Evolutionary conservation across 1,140 invertebrate genomes (phyloP), one percentile per base, ranked within the genome.

Genomic region (Orussus abietinus): DNA sequence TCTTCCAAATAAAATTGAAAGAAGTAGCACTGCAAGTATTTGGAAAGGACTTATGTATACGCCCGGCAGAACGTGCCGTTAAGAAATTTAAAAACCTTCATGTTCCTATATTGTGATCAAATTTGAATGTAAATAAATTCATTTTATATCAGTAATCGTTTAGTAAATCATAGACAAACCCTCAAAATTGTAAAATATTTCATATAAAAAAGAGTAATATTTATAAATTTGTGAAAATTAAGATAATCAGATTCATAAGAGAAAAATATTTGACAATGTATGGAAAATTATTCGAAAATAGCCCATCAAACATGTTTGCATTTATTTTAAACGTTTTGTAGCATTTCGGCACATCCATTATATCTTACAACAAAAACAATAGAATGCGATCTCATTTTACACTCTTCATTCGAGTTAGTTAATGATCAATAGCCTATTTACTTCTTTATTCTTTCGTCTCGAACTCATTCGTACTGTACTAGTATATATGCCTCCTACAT

Each of bases 41-140:
- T 61, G 86, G 86, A 25, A 84, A 82, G 60, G 78, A 86, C 55
- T 68, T 89, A 12, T 69, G 72, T 32, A 76, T 77, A 41, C 74
- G 78, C 39, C 79, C 85, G 11, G 78, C 77, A 25, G 85, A 88
- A 54, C 72, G 86, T 31, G 80, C 80, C 13, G 78, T 80, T 1
- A 84, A 80, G 45, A 88, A 87, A 57, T 81, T 86, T 17, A 89
- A 87, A 67, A 68, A 50, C 45, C 64, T 59, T 49, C 68, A 76
- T 43, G 51, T 77, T 46, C 67, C 74, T n/a, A 75, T 78, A 51
- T 61, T 81, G 22, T 78, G 66, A 40, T 29, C 38, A 30, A 14
- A 44, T 44, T 38, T 30, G 17, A 44, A 38, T 22, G 30, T 38
- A 36, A 33, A 22, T 11, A 22, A 36, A 13, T 42, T 28, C 18